phyloP scores from a whole-genome alignment of 1,140 invertebrate genomes.

The Drosophila santomea region DNA sequence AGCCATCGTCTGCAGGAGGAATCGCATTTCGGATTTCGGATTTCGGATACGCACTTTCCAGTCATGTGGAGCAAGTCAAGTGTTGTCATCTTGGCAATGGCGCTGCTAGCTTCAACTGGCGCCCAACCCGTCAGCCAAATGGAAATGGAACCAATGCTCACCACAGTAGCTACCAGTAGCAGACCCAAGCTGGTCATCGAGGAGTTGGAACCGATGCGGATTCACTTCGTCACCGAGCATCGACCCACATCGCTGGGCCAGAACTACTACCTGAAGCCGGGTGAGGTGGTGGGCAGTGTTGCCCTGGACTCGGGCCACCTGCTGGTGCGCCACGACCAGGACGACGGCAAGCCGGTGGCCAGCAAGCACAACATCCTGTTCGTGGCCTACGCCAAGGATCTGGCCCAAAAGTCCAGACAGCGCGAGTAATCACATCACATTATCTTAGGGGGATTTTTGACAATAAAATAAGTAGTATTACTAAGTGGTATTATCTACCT shows the following conservation, averaged over 20 bases:
- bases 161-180: not conserved
- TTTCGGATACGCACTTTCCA: not conserved
- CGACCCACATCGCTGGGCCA: conserved; percentile 55
- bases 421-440: no score
- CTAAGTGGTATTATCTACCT: no score
- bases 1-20: not conserved
- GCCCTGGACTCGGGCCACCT: conserved; percentile 51
- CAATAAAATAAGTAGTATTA: no score
- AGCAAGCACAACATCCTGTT: conserved; percentile 73
- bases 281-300: conserved; percentile 56
- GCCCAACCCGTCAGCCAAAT: not conserved
- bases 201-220: conserved; percentile 38
- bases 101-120: conserved; percentile 4
- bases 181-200: conserved; percentile 38
- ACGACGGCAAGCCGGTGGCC: conserved; percentile 32
- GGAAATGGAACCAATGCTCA: not conserved
- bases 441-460: no score
- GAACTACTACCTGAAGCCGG: conserved; percentile 71
- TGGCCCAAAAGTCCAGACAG: not conserved
- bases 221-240: conserved; percentile 63
- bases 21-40: not conserved
- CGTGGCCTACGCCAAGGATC: conserved; percentile 51
- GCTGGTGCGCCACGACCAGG: conserved; percentile 44
- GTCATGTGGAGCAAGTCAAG: conserved; percentile 19
- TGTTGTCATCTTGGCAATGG: not conserved